Evolutionary conservation across 1,140 invertebrate species (phyloP).

Genomic region (Trichomalopsis sarcophagae): DNA sequence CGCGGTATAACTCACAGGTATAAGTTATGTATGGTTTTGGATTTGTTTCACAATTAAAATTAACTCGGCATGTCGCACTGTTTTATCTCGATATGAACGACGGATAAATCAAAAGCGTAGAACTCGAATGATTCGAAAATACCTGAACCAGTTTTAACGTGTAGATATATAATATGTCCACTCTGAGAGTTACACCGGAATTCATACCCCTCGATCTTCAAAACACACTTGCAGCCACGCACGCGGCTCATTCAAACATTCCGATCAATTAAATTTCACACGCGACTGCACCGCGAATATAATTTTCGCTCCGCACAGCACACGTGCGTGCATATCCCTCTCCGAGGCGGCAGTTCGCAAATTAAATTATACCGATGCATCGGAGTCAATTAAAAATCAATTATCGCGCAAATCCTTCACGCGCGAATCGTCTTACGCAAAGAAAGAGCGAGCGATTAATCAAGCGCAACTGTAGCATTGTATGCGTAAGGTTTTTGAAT

Average conservation of each 20-base stretch:
- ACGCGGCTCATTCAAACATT: not conserved
- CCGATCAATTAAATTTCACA: conserved; percentile 10
- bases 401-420: conserved; percentile 8
- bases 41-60: not conserved
- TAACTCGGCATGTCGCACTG: not conserved
- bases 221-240: not conserved
- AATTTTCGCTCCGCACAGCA: not conserved
- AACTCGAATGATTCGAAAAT: not conserved
- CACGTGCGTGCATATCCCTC: too few relatives aligned
- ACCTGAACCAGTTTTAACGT: not conserved
- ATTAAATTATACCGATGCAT: not conserved
- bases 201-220: not conserved
- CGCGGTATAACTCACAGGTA: not conserved
- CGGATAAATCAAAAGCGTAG: not conserved
- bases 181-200: not conserved
- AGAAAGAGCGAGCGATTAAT: not conserved
- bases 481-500: not conserved
- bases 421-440: conserved; percentile 2
- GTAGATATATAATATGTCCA: not conserved
- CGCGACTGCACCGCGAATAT: not conserved
- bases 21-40: not conserved
- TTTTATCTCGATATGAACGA: not conserved
- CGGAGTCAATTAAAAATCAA: conserved; percentile 28
- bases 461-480: conserved; percentile 2
- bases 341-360: not conserved